Percentiles rank a stretch among this genome's conserved stretches.
Evolutionary conservation across 2,797 vertebrate genomes (phyloP).

Genomic region (Sebastes miniatus): DNA sequence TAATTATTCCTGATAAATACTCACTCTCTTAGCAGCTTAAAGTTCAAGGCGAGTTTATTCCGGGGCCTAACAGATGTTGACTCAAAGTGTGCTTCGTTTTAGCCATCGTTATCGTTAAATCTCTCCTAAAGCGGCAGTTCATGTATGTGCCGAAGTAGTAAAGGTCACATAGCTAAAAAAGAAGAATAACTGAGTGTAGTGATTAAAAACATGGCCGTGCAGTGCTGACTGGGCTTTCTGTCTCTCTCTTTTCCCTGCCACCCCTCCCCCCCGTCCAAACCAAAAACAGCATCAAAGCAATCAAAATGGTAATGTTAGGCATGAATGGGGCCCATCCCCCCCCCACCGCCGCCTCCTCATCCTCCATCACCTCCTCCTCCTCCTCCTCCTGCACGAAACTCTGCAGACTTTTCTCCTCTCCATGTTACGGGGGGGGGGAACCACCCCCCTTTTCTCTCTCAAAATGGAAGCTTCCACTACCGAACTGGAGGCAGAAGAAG

Average conservation of each 20-base stretch:
- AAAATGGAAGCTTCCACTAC: constrained; percentile 99
- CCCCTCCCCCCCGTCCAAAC: constrained; percentile 87
- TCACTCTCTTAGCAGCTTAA: background rate
- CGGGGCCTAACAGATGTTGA: constrained; percentile 4
- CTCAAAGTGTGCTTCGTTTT: background rate
- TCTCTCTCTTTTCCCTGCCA: constrained; percentile 74
- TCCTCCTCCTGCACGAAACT: constrained; percentile 84
- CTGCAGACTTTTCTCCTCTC: constrained; percentile 92
- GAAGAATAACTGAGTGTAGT: constrained; percentile 69
- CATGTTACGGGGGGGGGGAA: constrained; percentile 83
- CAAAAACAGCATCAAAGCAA: constrained; percentile 98
- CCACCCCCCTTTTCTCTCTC: constrained; percentile 86
- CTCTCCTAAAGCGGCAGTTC: background rate
- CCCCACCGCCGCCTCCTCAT: constrained; percentile 47
- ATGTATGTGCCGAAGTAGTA: constrained; percentile 38
- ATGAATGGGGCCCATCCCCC: constrained; percentile 92
- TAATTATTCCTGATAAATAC: constrained; percentile 5
- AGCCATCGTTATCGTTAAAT: background rate
- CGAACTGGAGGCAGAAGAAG: constrained; percentile 75
- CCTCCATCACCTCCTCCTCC: constrained; percentile 36
- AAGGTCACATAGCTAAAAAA: constrained; percentile 57
- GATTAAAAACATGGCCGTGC: constrained; percentile 88
- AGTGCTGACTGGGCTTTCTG: constrained; percentile 87
- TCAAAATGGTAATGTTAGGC: constrained; percentile 98
- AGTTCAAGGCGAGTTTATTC: constrained; percentile 35